phyloP scores from a whole-genome alignment of 2,113 vertebrate genomes.

The Copsychus sechellarum region DNA sequence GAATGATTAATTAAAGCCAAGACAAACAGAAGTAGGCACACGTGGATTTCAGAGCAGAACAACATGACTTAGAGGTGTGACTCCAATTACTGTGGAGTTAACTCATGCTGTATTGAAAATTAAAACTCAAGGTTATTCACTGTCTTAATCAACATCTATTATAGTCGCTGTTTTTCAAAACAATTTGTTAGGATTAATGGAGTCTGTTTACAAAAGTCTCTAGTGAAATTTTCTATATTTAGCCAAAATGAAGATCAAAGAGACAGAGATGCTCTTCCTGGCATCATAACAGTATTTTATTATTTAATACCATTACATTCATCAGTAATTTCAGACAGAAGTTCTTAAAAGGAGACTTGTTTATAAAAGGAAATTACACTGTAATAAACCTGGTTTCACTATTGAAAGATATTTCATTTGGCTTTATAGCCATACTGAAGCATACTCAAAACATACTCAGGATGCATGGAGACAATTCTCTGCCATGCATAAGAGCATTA shows the following conservation, averaged over 20 bases:
- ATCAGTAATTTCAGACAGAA: conserved; percentile 18
- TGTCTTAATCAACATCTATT: conserved; percentile 24
- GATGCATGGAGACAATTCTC: background rate
- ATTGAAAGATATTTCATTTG: background rate
- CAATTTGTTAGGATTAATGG: conserved; percentile 42
- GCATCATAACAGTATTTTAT: background rate
- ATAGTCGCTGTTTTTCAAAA: background rate
- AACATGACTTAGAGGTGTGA: background rate
- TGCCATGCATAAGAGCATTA: background rate
- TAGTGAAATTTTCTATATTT: conserved; percentile 19
- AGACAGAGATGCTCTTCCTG: background rate
- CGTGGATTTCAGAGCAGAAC: background rate
- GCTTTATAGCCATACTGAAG: background rate
- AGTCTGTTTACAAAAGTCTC: conserved; percentile 7
- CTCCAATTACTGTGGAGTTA: conserved; percentile 11
- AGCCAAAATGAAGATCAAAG: conserved; percentile 48
- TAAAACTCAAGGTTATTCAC: conserved; percentile 37
- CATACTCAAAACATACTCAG: background rate
- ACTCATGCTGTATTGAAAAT: conserved; percentile 14
- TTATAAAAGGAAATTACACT: background rate
- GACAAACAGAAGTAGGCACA: background rate
- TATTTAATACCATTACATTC: conserved; percentile 4
- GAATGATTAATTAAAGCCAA: conserved; percentile 24
- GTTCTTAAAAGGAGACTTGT: background rate
- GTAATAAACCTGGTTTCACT: background rate